Conservation (phyloP, 2,113 vertebrate genomes). For the Mobula birostris region DNA sequence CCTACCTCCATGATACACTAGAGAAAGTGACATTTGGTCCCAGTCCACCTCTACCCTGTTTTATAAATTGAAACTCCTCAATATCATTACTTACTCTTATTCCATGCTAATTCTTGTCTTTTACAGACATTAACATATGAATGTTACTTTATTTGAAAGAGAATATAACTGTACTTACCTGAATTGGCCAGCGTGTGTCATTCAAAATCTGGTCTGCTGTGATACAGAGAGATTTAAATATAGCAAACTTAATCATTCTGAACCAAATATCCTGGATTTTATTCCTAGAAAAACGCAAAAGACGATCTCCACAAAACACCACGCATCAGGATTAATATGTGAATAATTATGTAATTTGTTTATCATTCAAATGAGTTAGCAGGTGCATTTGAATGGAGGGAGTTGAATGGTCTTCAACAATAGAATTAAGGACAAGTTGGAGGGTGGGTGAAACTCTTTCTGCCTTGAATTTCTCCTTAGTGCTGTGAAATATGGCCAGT, state of each 20-base stretch:
- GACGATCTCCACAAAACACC: not conserved
- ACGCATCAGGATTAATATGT: not conserved
- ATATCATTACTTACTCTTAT: not conserved
- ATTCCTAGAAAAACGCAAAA: not conserved
- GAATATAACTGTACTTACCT: not conserved
- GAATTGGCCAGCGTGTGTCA: conserved; percentile 10
- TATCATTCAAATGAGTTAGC: not conserved
- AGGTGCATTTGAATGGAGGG: not conserved
- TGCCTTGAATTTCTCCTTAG: conserved; percentile 51
- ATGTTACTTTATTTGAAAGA: not conserved
- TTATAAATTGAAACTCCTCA: not conserved
- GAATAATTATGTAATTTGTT: not conserved
- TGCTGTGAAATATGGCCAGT: conserved; percentile 70
- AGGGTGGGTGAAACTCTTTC: conserved; percentile 49
- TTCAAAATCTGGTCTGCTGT: conserved; percentile 2
- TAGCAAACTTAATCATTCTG: not conserved
- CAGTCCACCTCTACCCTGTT: not conserved
- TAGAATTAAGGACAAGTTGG: not conserved
- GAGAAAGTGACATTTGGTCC: not conserved
- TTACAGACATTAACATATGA: not conserved
- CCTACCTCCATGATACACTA: not conserved
- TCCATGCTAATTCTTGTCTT: not conserved
- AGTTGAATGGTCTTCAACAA: conserved; percentile 3
- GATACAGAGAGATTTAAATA: not conserved
- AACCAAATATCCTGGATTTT: not conserved